phyloP scores from a whole-genome alignment of 1,140 invertebrate genomes.

The Seison nebaliae region DNA sequence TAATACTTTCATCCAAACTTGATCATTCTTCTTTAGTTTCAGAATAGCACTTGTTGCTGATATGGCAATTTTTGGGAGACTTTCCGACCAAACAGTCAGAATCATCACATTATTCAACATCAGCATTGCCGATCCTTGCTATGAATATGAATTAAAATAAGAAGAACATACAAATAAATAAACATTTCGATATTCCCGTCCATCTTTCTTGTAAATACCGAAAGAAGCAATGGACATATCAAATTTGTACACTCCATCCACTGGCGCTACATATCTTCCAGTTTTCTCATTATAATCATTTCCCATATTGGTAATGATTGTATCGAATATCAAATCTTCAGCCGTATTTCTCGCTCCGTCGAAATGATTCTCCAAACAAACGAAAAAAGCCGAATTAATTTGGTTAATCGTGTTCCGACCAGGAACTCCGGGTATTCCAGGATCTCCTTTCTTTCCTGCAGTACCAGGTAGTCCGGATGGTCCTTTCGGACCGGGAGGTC shows the following conservation, averaged over 20 bases:
- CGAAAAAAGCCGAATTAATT: slow-evolving; percentile 12
- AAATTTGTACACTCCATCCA: slow-evolving; percentile 8
- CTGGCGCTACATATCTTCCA: slow-evolving; percentile 5
- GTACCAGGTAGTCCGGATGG: slow-evolving; percentile 6
- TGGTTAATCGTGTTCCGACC: slow-evolving; percentile 2
- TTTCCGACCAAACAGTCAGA: slow-evolving; percentile 11
- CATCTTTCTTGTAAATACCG: slow-evolving; percentile 10
- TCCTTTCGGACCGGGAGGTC: slow-evolving; percentile 8
- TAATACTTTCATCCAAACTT: too few species aligned
- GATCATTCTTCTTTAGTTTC: too few species aligned
- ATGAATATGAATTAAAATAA: neutral
- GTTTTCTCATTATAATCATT: slow-evolving; percentile 10
- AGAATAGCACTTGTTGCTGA: too few species aligned
- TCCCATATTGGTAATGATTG: slow-evolving; percentile 10
- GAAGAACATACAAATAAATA: neutral
- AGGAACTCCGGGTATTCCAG: slow-evolving; percentile 8
- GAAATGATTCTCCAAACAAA: slow-evolving; percentile 6
- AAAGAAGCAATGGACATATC: slow-evolving; percentile 3
- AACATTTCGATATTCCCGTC: neutral
- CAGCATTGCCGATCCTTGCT: slow-evolving; percentile 5
- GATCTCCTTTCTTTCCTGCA: slow-evolving; percentile 11
- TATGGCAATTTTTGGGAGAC: too few species aligned
- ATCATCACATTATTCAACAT: slow-evolving; percentile 8
- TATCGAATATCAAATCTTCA: slow-evolving; percentile 2
- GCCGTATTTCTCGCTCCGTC: slow-evolving; percentile 5